These are phyloP conservation scores for Cydia pomonella DNA, from an alignment of 1,140 invertebrate species.

Conservation along the genomic window DNA sequence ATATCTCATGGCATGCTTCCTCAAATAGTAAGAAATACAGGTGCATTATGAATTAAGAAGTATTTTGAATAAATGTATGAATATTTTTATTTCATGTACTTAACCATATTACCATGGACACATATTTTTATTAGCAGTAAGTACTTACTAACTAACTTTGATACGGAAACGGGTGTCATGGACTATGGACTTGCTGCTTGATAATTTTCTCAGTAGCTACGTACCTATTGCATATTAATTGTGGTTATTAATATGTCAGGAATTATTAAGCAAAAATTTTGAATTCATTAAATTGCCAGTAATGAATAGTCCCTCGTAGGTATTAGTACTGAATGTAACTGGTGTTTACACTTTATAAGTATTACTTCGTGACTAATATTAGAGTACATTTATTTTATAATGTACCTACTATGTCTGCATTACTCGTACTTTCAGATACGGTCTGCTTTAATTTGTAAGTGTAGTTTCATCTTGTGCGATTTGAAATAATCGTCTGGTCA, in stretches of 20 bases:
- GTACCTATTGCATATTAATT: neutral
- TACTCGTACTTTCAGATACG: no score
- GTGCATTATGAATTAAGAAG: neutral
- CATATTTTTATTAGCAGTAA: no score
- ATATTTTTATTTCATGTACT: no score
- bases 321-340: neutral
- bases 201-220: neutral
- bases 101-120: no score
- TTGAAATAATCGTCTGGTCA: slow-evolving; percentile 3
- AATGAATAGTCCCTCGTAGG: neutral
- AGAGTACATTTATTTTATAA: no score
- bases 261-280: neutral
- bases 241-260: neutral
- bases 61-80: no score
- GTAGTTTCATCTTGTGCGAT: neutral
- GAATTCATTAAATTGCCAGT: slow-evolving; percentile 7
- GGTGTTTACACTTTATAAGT: neutral
- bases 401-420: no score
- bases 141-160: no score
- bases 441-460: no score
- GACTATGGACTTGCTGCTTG: neutral
- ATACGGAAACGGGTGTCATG: neutral
- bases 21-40: neutral
- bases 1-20: neutral
- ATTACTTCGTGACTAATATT: neutral